These are phyloP conservation scores for Melitaea cinxia DNA, from an alignment of 1,140 invertebrate species.

Conservation along the genomic window DNA sequence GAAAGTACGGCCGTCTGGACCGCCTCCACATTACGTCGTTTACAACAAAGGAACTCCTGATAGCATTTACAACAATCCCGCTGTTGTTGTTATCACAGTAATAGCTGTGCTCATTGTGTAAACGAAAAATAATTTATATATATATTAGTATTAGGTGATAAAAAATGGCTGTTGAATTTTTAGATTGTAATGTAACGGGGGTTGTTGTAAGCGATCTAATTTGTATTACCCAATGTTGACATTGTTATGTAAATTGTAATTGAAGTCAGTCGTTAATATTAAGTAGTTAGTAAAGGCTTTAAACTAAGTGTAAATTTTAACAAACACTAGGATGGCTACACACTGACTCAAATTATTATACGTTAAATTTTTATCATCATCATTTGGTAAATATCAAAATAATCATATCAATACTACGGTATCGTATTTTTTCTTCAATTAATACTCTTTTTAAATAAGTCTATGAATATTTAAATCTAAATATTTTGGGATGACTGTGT, in stretches of 20 bases:
- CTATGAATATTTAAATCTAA: background rate
- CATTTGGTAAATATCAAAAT: constrained; percentile 28
- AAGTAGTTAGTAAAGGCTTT: constrained; percentile 52
- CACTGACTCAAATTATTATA: background rate
- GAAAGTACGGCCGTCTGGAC: constrained; percentile 68
- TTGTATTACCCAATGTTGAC: constrained; percentile 55
- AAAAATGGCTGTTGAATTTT: constrained; percentile 78
- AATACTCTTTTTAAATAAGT: background rate
- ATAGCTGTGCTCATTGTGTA: constrained; percentile 38
- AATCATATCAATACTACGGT: constrained; percentile 28
- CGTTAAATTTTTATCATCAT: background rate
- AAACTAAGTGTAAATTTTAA: constrained; percentile 52
- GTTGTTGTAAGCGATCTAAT: constrained; percentile 69
- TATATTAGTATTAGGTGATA: constrained; percentile 57
- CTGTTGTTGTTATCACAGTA: constrained; percentile 14
- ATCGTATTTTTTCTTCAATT: background rate
- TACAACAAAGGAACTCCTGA: constrained; percentile 48
- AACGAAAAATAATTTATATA: constrained; percentile 17
- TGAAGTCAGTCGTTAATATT: constrained; percentile 31
- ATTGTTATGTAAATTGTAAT: constrained; percentile 59
- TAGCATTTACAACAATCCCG: constrained; percentile 25
- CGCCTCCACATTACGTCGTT: constrained; percentile 59
- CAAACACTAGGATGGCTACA: constrained; percentile 43
- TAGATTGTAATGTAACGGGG: constrained; percentile 57
- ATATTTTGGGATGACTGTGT: constrained; percentile 1